A percentile compares a stretch with the other conserved stretches of the same genome.
These are phyloP conservation scores for Pelvicachromis taeniatus DNA, from an alignment of 2,113 vertebrate species.

Conservation along the genomic window DNA sequence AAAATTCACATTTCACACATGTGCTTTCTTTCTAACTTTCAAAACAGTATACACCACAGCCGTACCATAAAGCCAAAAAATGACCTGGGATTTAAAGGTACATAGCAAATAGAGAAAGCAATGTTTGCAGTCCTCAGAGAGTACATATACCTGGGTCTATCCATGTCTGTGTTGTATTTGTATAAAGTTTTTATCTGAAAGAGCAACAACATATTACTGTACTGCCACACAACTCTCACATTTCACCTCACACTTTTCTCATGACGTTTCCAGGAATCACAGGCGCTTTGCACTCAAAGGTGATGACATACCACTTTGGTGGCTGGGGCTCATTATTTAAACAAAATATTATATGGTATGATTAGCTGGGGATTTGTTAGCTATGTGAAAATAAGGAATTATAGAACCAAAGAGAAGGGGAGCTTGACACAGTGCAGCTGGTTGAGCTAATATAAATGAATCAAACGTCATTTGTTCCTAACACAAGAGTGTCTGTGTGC, in stretches of 20 bases:
- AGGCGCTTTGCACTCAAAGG: not conserved
- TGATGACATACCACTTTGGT: not conserved
- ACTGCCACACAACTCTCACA: not conserved
- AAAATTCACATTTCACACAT: not conserved
- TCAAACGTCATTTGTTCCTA: slow-evolving; percentile 39
- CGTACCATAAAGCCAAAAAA: not conserved
- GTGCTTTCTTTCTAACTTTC: not conserved
- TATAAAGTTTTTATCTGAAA: not conserved
- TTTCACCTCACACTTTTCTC: not conserved
- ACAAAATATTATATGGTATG: not conserved
- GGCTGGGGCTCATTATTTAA: not conserved
- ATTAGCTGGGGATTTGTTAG: not conserved
- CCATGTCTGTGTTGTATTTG: not conserved
- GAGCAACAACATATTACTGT: not conserved
- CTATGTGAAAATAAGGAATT: not conserved
- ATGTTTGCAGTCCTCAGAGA: not conserved
- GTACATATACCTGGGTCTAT: not conserved
- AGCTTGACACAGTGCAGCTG: not conserved
- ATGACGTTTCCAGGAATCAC: not conserved
- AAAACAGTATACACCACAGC: not conserved
- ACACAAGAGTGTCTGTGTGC: not conserved
- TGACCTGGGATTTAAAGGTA: not conserved
- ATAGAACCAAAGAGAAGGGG: not conserved
- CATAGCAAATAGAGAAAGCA: not conserved
- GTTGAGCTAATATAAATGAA: slow-evolving; percentile 5